Percentiles rank a stretch among this genome's conserved stretches.
These are phyloP conservation scores for Etheostoma spectabile DNA, from an alignment of 2,113 vertebrate species.

Conservation along the genomic window DNA sequence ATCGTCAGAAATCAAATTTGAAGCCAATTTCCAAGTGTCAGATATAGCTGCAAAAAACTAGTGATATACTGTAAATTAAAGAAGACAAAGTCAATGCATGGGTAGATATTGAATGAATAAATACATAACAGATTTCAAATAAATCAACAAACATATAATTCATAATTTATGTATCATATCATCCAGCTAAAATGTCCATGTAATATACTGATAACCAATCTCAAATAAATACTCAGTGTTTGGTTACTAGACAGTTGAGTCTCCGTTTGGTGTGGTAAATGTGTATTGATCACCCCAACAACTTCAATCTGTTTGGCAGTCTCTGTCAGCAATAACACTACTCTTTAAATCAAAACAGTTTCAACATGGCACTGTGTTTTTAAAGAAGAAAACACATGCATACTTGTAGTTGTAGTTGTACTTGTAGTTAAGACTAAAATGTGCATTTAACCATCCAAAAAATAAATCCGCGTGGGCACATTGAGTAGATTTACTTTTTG, in stretches of 20 bases:
- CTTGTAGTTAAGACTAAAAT: conserved; percentile 15
- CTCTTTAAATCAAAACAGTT: conserved; percentile 51
- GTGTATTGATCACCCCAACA: conserved; percentile 44
- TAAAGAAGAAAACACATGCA: conserved; percentile 23
- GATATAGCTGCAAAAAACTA: conserved; percentile 46
- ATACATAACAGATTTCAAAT: conserved; percentile 60
- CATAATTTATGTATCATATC: conserved; percentile 30
- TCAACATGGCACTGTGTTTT: conserved; percentile 45
- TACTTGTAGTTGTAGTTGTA: conserved; percentile 15
- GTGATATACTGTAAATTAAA: conserved; percentile 50
- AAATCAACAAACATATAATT: conserved; percentile 51
- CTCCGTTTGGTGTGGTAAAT: conserved; percentile 65
- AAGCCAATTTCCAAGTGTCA: conserved; percentile 57
- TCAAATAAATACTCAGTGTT: conserved; percentile 64
- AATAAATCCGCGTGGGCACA: conserved; percentile 12
- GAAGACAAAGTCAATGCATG: conserved; percentile 32
- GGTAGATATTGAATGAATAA: conserved; percentile 60
- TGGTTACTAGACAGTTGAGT: conserved; percentile 47
- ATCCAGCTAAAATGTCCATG: conserved; percentile 36
- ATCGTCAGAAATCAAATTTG: conserved; percentile 55
- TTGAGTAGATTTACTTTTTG: conserved; percentile 37
- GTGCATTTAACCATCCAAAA: conserved; percentile 35
- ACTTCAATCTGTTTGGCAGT: conserved; percentile 30
- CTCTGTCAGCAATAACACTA: conserved; percentile 36
- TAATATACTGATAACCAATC: conserved; percentile 25